Conservation (phyloP, 2,797 vertebrate genomes). For the Dicrostonyx torquatus region DNA sequence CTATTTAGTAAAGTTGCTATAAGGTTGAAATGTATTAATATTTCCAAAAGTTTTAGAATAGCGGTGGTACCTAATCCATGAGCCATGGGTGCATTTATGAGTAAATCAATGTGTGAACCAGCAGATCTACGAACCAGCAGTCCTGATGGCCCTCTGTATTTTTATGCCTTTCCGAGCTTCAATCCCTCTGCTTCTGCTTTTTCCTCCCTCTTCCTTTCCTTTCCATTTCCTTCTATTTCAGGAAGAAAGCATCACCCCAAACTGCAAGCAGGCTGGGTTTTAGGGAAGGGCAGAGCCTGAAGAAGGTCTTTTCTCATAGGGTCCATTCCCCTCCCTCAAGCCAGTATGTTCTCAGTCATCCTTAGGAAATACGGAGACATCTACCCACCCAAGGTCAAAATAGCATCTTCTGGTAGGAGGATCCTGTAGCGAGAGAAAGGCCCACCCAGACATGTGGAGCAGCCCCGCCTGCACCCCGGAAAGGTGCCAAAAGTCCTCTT, state of each 20-base stretch:
- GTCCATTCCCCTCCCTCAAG: not conserved
- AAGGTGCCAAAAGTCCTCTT: conserved; percentile 1
- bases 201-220: not conserved
- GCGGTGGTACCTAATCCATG: not conserved
- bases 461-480: not conserved
- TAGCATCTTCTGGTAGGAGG: not conserved
- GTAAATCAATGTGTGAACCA: not conserved
- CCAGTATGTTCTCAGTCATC: not conserved
- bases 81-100: not conserved
- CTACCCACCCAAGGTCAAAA: conserved; percentile 19
- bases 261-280: not conserved
- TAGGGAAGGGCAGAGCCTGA: not conserved
- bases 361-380: conserved; percentile 48
- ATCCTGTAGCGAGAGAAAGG: not conserved
- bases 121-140: not conserved
- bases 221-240: not conserved
- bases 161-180: not conserved
- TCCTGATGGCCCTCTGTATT: not conserved
- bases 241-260: not conserved
- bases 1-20: not conserved
- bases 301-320: not conserved
- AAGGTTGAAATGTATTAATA: not conserved
- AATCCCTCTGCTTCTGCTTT: too few species aligned
- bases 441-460: not conserved
- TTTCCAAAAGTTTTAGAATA: not conserved